A percentile compares a stretch with the other conserved stretches of the same genome.
Evolutionary conservation across 2,888 invertebrate genomes (phyloP).

Genomic region (Synanthedon formicaeformis): DNA sequence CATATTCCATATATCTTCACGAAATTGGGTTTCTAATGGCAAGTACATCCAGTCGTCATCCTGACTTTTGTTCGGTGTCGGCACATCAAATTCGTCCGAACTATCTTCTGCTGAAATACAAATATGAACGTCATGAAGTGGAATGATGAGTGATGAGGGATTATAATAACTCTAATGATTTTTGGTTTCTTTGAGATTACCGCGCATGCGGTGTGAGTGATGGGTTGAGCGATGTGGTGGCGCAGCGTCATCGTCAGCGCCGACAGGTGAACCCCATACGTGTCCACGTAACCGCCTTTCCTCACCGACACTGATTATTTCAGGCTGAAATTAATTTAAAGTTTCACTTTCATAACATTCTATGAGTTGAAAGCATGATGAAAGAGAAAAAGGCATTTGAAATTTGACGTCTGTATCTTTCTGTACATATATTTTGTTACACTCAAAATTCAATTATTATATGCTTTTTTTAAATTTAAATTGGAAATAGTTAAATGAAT

Average conservation of each 20-base stretch:
- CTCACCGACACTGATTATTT: constrained; percentile 29
- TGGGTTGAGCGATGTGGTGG: constrained; percentile 27
- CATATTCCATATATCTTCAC: constrained; percentile 3
- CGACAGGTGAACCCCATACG: constrained; percentile 59
- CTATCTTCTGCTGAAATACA: constrained; percentile 66
- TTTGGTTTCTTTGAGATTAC: constrained; percentile 44
- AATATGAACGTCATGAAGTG: constrained; percentile 57
- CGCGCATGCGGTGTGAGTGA: constrained; percentile 35
- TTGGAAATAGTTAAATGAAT: too few relatives aligned
- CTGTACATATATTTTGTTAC: too few relatives aligned
- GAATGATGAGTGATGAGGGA: constrained; percentile 10
- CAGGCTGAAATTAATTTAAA: constrained; percentile 22
- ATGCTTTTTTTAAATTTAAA: too few relatives aligned
- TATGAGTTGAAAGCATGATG: too few relatives aligned
- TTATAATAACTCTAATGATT: constrained; percentile 27
- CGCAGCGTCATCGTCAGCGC: constrained; percentile 56
- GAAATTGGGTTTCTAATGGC: constrained; percentile 26
- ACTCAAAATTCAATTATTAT: too few relatives aligned
- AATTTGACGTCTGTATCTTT: neutral
- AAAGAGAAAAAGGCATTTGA: too few relatives aligned
- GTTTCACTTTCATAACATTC: neutral
- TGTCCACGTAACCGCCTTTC: constrained; percentile 49
- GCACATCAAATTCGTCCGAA: constrained; percentile 60
- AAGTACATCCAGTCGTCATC: constrained; percentile 62
- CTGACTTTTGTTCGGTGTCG: constrained; percentile 33